Percentiles rank a stretch among this genome's conserved stretches.
These are phyloP conservation scores for Mellivora capensis DNA, from an alignment of 2,113 vertebrate species.

Conservation along the genomic window DNA sequence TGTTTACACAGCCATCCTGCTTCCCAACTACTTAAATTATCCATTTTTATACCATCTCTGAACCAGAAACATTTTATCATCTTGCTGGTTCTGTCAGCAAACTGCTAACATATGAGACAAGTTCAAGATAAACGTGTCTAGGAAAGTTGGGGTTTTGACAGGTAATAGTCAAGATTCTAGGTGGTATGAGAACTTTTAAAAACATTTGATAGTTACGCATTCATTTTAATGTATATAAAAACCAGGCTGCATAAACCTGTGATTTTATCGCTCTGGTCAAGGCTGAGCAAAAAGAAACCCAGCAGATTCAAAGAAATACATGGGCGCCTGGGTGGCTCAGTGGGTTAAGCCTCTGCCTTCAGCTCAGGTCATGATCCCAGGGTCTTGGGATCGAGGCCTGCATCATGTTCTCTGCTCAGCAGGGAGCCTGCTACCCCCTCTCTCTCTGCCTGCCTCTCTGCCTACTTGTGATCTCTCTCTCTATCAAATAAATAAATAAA, in stretches of 20 bases:
- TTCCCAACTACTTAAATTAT: background rate
- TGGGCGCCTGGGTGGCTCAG: no score
- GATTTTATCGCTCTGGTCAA: constrained; percentile 8
- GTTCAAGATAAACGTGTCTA: background rate
- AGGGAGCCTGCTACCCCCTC: no score
- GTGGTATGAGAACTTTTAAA: background rate
- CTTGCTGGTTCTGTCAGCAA: background rate
- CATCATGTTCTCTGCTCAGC: no score
- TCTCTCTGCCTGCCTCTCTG: no score
- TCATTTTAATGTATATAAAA: constrained; percentile 4
- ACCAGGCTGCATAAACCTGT: background rate
- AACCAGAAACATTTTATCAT: background rate
- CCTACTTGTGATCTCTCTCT: no score
- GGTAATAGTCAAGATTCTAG: background rate
- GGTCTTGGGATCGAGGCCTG: no score
- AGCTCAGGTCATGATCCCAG: no score
- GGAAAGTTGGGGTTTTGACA: background rate
- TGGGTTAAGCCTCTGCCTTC: no score
- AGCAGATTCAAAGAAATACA: background rate
- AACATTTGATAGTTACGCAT: background rate
- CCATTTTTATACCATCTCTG: background rate
- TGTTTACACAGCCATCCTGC: background rate
- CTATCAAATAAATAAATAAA: no score
- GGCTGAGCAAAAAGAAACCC: background rate
- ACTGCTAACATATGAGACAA: background rate